Evolutionary conservation across 1,140 invertebrate genomes (phyloP).

Genomic region (Maconellicoccus hirsutus): DNA sequence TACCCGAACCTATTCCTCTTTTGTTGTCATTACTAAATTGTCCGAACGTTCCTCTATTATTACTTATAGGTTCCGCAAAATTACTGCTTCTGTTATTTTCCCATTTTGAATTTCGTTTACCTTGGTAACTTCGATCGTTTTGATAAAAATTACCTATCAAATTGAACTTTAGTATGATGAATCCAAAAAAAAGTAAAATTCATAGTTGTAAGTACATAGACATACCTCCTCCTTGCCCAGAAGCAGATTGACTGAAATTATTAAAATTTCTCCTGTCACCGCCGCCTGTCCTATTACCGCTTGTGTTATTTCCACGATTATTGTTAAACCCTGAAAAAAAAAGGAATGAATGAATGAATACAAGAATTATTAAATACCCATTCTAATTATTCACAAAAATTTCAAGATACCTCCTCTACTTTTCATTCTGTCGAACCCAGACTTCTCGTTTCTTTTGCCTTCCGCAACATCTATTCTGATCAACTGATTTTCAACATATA

Average conservation of each 20-base stretch:
- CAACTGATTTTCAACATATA: constrained; percentile 52
- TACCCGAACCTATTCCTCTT: constrained; percentile 29
- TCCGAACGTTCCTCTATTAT: constrained; percentile 23
- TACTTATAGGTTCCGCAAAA: background rate
- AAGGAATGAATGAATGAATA: background rate
- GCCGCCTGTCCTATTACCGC: constrained; percentile 10
- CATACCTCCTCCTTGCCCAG: constrained; percentile 32
- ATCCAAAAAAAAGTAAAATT: background rate
- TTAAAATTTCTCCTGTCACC: constrained; percentile 41
- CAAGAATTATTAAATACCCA: background rate
- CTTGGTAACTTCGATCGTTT: constrained; percentile 10
- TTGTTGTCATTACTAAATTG: constrained; percentile 25
- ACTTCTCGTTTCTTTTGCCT: constrained; percentile 57
- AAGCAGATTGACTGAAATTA: constrained; percentile 41
- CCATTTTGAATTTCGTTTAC: background rate
- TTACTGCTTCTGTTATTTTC: background rate
- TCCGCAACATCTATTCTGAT: constrained; percentile 73
- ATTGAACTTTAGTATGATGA: background rate
- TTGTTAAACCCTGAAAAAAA: constrained; percentile 30
- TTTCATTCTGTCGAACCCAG: constrained; percentile 36
- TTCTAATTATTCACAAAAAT: too few species aligned
- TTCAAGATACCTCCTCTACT: constrained; percentile 33
- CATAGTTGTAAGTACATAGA: background rate
- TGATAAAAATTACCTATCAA: constrained; percentile 10
- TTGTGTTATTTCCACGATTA: constrained; percentile 26